phyloP scores from a whole-genome alignment of 2,113 vertebrate species.

The Scolopax mira region DNA sequence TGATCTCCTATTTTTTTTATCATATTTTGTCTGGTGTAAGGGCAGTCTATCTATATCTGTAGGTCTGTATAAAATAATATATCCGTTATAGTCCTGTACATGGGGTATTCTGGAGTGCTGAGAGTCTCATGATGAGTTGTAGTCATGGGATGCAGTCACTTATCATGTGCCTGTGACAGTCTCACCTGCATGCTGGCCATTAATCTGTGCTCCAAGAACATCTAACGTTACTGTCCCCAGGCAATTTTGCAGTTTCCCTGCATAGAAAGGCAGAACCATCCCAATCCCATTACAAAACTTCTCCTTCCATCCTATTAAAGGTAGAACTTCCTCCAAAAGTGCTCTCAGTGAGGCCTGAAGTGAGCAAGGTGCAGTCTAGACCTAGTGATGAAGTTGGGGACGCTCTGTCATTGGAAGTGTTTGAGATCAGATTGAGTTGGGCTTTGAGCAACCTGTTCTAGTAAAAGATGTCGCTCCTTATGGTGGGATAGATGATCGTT shows the following conservation, averaged over 20 bases:
- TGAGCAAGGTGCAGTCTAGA: neutral
- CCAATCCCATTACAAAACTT: neutral
- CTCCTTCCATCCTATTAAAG: neutral
- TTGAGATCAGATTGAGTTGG: neutral
- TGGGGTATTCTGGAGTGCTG: neutral
- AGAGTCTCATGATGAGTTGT: neutral
- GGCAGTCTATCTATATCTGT: neutral
- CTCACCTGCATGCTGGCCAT: neutral
- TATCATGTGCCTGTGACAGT: neutral
- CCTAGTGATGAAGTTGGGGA: neutral
- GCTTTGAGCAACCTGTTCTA: neutral
- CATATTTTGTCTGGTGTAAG: neutral
- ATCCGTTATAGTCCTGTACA: neutral
- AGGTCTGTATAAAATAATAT: neutral
- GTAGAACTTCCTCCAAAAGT: neutral
- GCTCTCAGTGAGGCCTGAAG: neutral
- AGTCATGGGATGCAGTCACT: neutral
- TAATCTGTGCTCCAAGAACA: neutral
- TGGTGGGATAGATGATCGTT: neutral
- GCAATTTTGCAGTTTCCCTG: neutral
- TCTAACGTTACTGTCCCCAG: neutral
- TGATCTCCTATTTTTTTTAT: neutral
- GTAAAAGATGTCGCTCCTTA: neutral
- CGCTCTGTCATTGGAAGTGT: neutral
- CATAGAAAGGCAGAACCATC: neutral